Percentiles rank a stretch among this genome's conserved stretches.
These are phyloP conservation scores for Paragorgia papillata DNA, from an alignment of 92 coral and sea anemone species.

Conservation along the genomic window DNA sequence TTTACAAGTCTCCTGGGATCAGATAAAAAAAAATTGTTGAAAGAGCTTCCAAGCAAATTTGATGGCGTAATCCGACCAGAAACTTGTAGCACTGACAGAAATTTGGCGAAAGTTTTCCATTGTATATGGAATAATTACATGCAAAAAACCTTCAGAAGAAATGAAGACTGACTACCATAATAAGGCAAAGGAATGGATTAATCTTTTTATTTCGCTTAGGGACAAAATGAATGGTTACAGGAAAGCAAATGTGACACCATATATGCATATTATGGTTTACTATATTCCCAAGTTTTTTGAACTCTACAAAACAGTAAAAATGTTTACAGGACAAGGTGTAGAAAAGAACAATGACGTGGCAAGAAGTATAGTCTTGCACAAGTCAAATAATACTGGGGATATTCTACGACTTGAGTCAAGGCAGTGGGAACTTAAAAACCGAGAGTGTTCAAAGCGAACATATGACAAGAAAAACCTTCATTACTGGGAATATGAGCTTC, in stretches of 20 bases:
- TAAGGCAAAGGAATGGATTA: slow-evolving; percentile 24
- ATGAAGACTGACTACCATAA: slow-evolving; percentile 7
- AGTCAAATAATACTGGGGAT: slow-evolving; percentile 59
- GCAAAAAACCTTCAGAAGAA: slow-evolving; percentile 1
- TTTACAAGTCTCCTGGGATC: slow-evolving; percentile 3
- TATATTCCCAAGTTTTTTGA: neutral
- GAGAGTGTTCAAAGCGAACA: slow-evolving; percentile 47
- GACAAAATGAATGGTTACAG: slow-evolving; percentile 13
- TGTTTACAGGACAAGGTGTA: slow-evolving; percentile 12
- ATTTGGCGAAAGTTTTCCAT: slow-evolving; percentile 17
- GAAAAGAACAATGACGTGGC: slow-evolving; percentile 33
- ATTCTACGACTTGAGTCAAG: slow-evolving; percentile 58
- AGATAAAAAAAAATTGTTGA: slow-evolving; percentile 5
- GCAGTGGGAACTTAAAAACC: slow-evolving; percentile 59
- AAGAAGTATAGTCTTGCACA: slow-evolving; percentile 32
- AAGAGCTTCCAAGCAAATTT: slow-evolving; percentile 17
- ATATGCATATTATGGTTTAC: slow-evolving; percentile 12
- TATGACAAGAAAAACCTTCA: slow-evolving; percentile 43
- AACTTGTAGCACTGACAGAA: neutral
- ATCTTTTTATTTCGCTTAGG: slow-evolving; percentile 7
- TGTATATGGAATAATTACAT: slow-evolving; percentile 9
- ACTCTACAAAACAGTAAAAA: slow-evolving; percentile 2
- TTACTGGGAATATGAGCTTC: slow-evolving; percentile 46
- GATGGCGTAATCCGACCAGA: slow-evolving; percentile 10
- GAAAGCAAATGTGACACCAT: slow-evolving; percentile 9